A percentile compares a stretch with the other conserved stretches of the same genome.
Conservation (phyloP, 1,140 invertebrate species). For the Palaemon carinicauda region DNA sequence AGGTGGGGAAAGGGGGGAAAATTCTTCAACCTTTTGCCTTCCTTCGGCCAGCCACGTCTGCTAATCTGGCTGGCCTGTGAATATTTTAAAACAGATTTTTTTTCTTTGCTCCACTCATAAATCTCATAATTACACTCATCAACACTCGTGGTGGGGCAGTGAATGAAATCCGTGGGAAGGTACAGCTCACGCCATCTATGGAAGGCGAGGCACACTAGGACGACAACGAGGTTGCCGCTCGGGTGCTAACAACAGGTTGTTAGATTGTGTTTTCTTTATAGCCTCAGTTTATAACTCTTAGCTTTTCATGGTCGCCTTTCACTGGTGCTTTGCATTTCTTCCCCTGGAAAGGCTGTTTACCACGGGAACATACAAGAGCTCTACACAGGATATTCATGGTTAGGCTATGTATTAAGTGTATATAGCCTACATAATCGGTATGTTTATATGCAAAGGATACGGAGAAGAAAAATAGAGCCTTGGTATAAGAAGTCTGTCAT, state of each 20-base stretch:
- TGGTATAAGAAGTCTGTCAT: too few species aligned
- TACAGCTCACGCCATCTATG: constrained; percentile 44
- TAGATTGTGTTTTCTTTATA: background rate
- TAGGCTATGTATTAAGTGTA: too few species aligned
- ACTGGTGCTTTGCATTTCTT: background rate
- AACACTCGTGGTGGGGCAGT: constrained; percentile 26
- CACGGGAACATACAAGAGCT: too few species aligned
- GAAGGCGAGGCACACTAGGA: constrained; percentile 13
- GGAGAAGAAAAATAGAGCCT: too few species aligned
- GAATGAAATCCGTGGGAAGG: background rate
- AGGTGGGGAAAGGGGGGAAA: background rate
- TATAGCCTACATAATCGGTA: too few species aligned
- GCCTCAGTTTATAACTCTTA: background rate
- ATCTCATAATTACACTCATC: constrained; percentile 54
- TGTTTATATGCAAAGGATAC: too few species aligned
- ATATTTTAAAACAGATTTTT: constrained; percentile 55
- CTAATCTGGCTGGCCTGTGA: constrained; percentile 53
- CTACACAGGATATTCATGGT: too few species aligned
- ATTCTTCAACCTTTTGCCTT: constrained; percentile 30
- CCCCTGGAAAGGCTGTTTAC: too few species aligned
- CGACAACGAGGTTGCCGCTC: constrained; percentile 44
- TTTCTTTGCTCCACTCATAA: constrained; percentile 53
- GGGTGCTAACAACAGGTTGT: background rate
- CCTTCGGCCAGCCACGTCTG: constrained; percentile 32
- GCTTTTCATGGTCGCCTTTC: background rate